Evolutionary conservation across 30 jellyfish, hydroid and myxozoan species (phyloP).

Genomic region (Phacellophora camtschatica): DNA sequence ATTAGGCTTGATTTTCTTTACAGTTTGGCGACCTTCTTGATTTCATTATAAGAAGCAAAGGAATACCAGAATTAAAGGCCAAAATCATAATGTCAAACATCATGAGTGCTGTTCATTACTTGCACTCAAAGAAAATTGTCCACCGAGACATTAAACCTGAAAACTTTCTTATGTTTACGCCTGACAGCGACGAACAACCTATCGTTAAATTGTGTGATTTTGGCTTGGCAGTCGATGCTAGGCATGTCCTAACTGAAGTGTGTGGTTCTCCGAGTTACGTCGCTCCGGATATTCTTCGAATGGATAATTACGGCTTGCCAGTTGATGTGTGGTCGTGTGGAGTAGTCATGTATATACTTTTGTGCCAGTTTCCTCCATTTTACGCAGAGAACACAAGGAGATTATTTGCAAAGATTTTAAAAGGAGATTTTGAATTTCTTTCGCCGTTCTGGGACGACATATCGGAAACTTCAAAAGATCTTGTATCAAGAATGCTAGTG

Average conservation of each 20-base stretch:
- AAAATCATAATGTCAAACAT: slow-evolving; percentile 31
- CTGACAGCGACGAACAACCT: neutral
- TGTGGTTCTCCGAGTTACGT: slow-evolving; percentile 95
- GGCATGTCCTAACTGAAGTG: slow-evolving; percentile 34
- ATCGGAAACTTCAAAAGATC: slow-evolving; percentile 68
- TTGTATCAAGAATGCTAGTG: slow-evolving; percentile 57
- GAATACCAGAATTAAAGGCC: slow-evolving; percentile 25
- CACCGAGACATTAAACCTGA: slow-evolving; percentile 89
- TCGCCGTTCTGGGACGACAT: slow-evolving; percentile 77
- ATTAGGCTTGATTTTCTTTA: neutral
- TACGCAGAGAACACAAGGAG: slow-evolving; percentile 35
- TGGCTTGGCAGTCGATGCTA: slow-evolving; percentile 71
- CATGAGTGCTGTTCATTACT: slow-evolving; percentile 53
- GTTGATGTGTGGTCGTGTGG: slow-evolving; percentile 95
- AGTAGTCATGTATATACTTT: slow-evolving; percentile 52
- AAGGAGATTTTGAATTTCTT: slow-evolving; percentile 52
- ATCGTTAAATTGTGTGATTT: slow-evolving; percentile 76
- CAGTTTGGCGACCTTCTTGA: slow-evolving; percentile 85
- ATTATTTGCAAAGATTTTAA: slow-evolving; percentile 49
- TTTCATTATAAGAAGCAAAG: slow-evolving; percentile 20
- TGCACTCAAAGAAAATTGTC: slow-evolving; percentile 55
- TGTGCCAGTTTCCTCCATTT: slow-evolving; percentile 87
- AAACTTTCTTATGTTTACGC: slow-evolving; percentile 53
- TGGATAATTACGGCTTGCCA: slow-evolving; percentile 72
- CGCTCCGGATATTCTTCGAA: slow-evolving; percentile 81